A percentile compares a stretch with the other conserved stretches of the same genome.
phyloP scores from a whole-genome alignment of 35 echinoderm and acorn worm species.

The Holothuria glaberrima region DNA sequence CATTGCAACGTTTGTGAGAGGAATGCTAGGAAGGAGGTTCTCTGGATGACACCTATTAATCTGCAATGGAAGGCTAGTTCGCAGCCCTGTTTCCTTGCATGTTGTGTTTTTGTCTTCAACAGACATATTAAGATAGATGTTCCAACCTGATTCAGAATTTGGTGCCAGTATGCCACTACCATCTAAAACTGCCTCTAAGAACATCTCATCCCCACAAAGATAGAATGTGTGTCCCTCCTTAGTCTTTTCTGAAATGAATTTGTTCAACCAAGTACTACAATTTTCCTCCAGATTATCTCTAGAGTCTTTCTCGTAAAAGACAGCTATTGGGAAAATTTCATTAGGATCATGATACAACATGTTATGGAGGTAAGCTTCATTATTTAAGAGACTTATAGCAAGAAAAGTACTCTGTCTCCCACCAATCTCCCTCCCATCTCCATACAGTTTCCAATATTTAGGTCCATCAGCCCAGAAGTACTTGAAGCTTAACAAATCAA shows the following conservation, averaged over 20 bases:
- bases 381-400: conserved; percentile 48
- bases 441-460: conserved; percentile 49
- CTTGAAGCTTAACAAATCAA: conserved; percentile 43
- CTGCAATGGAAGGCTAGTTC: not conserved
- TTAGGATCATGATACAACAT: conserved; percentile 60
- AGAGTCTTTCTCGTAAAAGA: conserved; percentile 83
- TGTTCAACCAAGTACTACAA: conserved; percentile 1
- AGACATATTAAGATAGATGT: conserved; percentile 30
- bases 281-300: conserved; percentile 57
- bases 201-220: conserved; percentile 47
- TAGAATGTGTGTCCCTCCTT: conserved; percentile 15
- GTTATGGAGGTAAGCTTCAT: conserved; percentile 34
- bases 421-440: conserved; percentile 63
- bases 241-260: not conserved
- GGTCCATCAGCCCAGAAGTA: conserved; percentile 32
- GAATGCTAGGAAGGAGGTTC: conserved; percentile 7
- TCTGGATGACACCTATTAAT: not conserved
- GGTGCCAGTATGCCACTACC: not conserved
- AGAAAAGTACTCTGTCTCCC: conserved; percentile 34
- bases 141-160: not conserved
- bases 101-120: not conserved
- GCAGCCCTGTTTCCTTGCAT: not conserved
- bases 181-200: conserved; percentile 24
- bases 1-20: not conserved
- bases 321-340: conserved; percentile 60